These are phyloP conservation scores for Melanostoma mellinum DNA, from an alignment of 2,888 invertebrate genomes.

Conservation along the genomic window DNA sequence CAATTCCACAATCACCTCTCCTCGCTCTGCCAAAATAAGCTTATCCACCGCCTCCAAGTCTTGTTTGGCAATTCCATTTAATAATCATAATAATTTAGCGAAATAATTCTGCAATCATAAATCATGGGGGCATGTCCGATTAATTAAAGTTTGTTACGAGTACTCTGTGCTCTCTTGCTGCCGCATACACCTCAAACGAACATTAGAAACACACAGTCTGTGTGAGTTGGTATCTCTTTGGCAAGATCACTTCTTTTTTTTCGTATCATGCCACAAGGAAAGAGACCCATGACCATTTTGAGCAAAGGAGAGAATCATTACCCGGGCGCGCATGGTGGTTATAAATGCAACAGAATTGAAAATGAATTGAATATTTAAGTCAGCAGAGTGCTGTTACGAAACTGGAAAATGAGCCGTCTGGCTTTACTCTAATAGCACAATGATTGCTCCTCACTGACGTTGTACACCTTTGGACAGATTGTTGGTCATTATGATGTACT, in stretches of 20 bases:
- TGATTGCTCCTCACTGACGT: constrained; percentile 57
- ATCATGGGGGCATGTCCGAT: constrained; percentile 74
- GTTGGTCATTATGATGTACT: constrained; percentile 46
- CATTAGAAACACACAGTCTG: background rate
- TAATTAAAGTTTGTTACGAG: constrained; percentile 66
- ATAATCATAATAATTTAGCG: constrained; percentile 69
- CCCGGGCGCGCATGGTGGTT: constrained; percentile 1
- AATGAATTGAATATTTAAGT: constrained; percentile 70
- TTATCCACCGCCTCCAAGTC: background rate
- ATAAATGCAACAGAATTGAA: constrained; percentile 42
- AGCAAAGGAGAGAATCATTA: constrained; percentile 32
- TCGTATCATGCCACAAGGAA: constrained; percentile 52
- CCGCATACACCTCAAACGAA: background rate
- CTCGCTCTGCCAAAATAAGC: constrained; percentile 1
- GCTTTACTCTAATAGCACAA: background rate
- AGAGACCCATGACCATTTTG: constrained; percentile 5
- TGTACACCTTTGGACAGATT: constrained; percentile 45
- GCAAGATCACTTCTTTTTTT: constrained; percentile 32
- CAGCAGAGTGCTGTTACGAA: constrained; percentile 50
- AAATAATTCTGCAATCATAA: constrained; percentile 72
- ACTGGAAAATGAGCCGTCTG: constrained; percentile 45
- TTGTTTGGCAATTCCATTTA: constrained; percentile 63
- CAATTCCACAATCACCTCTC: background rate
- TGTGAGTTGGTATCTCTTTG: constrained; percentile 31
- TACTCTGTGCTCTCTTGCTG: constrained; percentile 7